Evolutionary conservation across 2,888 invertebrate species (phyloP).

Genomic region (Cheilosia vulpina): DNA sequence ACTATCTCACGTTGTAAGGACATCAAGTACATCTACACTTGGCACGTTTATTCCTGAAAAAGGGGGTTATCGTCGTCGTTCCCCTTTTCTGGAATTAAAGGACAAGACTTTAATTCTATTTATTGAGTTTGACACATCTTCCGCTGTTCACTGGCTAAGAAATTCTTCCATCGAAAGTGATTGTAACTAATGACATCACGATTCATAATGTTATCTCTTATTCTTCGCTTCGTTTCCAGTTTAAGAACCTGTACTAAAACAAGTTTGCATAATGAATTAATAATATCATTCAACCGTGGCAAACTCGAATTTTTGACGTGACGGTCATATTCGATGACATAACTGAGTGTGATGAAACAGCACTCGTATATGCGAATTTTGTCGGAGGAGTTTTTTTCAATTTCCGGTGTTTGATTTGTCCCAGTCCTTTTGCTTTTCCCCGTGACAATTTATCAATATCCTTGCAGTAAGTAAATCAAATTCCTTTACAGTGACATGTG

Average conservation of each 20-base stretch:
- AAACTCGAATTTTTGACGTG: constrained; percentile 1
- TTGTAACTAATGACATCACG: constrained; percentile 8
- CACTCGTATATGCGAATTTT: background rate
- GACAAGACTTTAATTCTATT: constrained; percentile 16
- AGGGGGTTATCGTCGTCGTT: background rate
- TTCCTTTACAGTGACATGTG: constrained; percentile 2
- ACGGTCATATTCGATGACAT: constrained; percentile 41
- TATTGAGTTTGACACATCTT: background rate
- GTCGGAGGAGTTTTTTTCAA: constrained; percentile 8
- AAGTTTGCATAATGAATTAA: constrained; percentile 6
- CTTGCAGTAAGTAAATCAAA: constrained; percentile 14
- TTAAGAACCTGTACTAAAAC: background rate
- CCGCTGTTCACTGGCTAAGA: background rate
- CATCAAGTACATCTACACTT: constrained; percentile 37
- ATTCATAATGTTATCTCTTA: background rate
- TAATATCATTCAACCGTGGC: constrained; percentile 7
- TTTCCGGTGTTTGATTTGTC: constrained; percentile 24
- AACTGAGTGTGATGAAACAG: constrained; percentile 22
- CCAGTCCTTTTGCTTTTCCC: background rate
- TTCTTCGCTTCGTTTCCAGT: background rate
- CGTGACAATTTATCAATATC: constrained; percentile 8
- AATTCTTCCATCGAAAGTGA: constrained; percentile 19
- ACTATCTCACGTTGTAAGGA: constrained; percentile 34
- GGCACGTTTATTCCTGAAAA: constrained; percentile 36
- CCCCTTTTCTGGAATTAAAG: constrained; percentile 32